Evolutionary conservation across 1,140 invertebrate genomes (phyloP).

Genomic region (Brachionus manjavacas): DNA sequence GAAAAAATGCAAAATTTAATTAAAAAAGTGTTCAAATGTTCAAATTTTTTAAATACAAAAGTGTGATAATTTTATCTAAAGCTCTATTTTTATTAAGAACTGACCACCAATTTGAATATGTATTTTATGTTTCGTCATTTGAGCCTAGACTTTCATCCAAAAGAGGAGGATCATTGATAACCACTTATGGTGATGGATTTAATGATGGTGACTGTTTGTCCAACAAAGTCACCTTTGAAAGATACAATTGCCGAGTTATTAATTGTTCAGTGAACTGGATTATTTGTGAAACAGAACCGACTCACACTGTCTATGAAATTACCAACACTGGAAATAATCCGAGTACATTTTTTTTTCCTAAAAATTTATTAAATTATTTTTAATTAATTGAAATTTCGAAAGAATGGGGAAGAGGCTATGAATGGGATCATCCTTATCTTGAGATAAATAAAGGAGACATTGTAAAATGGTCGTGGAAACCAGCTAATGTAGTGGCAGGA

Average conservation of each 20-base stretch:
- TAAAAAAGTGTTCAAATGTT: too few species aligned
- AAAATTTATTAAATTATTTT: too few species aligned
- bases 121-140: constrained; percentile 40
- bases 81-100: background rate
- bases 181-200: constrained; percentile 50
- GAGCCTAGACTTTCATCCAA: background rate
- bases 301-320: background rate
- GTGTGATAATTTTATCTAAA: too few species aligned
- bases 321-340: background rate
- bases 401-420: constrained; percentile 13
- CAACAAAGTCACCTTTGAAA: background rate
- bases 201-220: background rate
- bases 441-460: constrained; percentile 44
- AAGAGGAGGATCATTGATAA: constrained; percentile 50
- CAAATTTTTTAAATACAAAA: too few species aligned
- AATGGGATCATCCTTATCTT: background rate
- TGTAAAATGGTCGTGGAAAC: constrained; percentile 48
- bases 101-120: background rate
- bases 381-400: too few species aligned
- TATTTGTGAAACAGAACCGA: background rate
- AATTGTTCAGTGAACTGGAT: background rate
- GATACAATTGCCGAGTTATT: background rate
- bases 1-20: too few species aligned
- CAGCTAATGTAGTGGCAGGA: constrained; percentile 33
- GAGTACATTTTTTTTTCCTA: background rate